Conservation (phyloP, 2,113 vertebrate species). For the Rhineura floridana region DNA sequence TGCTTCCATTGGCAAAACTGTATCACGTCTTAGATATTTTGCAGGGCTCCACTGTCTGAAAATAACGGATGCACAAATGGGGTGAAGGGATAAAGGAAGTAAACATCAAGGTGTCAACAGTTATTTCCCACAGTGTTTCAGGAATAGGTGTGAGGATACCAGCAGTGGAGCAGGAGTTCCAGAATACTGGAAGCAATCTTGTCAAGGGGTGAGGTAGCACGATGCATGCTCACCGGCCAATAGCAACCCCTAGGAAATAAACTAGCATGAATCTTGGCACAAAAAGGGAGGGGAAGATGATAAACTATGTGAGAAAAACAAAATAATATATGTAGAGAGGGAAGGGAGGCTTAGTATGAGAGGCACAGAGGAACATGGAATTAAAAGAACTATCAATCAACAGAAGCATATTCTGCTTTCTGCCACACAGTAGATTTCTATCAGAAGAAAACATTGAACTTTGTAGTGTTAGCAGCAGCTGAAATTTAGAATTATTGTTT, state of each 20-base stretch:
- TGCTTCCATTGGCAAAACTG: neutral
- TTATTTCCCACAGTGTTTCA: neutral
- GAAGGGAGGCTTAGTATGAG: constrained; percentile 13
- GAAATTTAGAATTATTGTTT: constrained; percentile 91
- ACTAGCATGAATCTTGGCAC: constrained; percentile 22
- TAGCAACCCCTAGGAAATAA: constrained; percentile 42
- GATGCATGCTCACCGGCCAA: neutral
- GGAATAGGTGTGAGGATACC: neutral
- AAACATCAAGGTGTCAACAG: constrained; percentile 3
- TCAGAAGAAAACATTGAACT: constrained; percentile 83
- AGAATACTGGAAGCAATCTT: neutral
- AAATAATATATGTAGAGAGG: constrained; percentile 18
- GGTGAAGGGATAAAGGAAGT: neutral
- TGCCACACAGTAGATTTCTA: constrained; percentile 70
- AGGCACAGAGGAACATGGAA: constrained; percentile 14
- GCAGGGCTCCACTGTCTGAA: constrained; percentile 16
- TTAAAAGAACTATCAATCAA: constrained; percentile 70
- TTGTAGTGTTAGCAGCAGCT: constrained; percentile 82
- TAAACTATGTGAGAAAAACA: constrained; percentile 49
- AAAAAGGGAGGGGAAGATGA: constrained; percentile 39
- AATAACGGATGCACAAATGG: constrained; percentile 28
- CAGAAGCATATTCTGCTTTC: constrained; percentile 66
- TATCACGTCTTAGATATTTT: neutral
- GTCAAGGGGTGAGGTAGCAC: neutral
- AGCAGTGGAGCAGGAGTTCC: neutral